Percentiles rank a stretch among this genome's conserved stretches.
Conservation (phyloP, 2,113 vertebrate species). For the Oryzias javanicus region DNA sequence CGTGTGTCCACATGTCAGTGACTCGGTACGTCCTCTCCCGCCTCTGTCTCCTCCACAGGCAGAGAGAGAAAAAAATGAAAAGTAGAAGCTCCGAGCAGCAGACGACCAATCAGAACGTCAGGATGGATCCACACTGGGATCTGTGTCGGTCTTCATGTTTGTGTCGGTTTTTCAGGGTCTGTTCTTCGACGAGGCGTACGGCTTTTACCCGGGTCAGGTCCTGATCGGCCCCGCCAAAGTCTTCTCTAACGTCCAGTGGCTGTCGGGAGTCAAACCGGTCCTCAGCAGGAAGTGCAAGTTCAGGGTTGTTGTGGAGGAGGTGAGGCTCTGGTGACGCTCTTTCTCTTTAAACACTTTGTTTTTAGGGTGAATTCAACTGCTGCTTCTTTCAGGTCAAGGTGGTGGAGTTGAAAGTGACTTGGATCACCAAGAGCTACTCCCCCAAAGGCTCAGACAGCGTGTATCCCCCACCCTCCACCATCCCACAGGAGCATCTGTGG, state of each 20-base stretch:
- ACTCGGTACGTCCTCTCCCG: conserved; percentile 81
- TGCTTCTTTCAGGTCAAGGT: conserved; percentile 88
- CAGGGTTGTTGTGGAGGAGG: conserved; percentile 97
- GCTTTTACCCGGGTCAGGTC: conserved; percentile 98
- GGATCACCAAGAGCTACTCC: conserved; percentile 99
- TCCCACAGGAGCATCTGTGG: conserved; percentile 91
- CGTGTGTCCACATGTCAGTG: conserved; percentile 94
- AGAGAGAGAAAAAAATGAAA: too few species aligned
- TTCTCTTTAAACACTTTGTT: too few species aligned
- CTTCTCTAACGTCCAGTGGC: conserved; percentile 96
- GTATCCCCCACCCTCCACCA: conserved; percentile 90
- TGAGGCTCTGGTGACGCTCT: too few species aligned
- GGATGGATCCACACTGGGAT: too few species aligned
- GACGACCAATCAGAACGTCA: too few species aligned
- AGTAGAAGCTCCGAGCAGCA: too few species aligned
- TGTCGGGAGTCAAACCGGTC: conserved; percentile 95
- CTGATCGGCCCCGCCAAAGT: conserved; percentile 96
- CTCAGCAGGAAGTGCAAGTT: conserved; percentile 99
- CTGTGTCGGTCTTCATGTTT: background rate
- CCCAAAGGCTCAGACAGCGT: conserved; percentile 94
- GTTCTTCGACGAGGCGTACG: conserved; percentile 96
- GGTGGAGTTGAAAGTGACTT: conserved; percentile 93
- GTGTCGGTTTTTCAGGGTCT: conserved; percentile 80
- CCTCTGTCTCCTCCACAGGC: background rate
- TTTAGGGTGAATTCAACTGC: too few species aligned